Evolutionary conservation across 2,797 vertebrate species (phyloP).

Genomic region (Lacerta viridis): DNA sequence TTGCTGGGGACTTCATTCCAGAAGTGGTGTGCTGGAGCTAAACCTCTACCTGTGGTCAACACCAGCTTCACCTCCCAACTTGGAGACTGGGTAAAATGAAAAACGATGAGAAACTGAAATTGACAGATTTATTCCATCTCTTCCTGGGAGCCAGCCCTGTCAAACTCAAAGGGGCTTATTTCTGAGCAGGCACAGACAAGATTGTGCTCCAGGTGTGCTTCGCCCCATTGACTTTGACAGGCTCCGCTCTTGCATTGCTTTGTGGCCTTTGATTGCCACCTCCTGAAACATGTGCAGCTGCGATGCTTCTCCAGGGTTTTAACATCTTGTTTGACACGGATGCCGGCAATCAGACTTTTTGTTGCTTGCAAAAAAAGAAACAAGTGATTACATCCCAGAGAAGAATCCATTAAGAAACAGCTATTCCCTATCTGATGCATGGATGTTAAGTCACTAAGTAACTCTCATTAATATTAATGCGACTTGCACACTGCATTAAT

Average conservation of each 20-base stretch:
- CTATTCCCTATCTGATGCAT: slow-evolving; percentile 8
- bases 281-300: neutral
- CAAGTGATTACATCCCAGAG: neutral
- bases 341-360: slow-evolving; percentile 27
- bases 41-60: too few relatives aligned
- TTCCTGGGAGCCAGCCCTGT: too few relatives aligned
- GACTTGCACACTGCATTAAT: slow-evolving; percentile 34
- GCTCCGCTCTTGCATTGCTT: neutral
- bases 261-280: neutral
- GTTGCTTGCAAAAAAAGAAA: slow-evolving; percentile 39
- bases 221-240: neutral
- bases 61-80: too few relatives aligned
- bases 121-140: too few relatives aligned
- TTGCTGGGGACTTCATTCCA: too few relatives aligned
- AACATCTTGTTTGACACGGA: slow-evolving; percentile 11
- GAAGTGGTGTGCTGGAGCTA: too few relatives aligned
- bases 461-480: slow-evolving; percentile 43
- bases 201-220: neutral
- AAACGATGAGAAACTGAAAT: too few relatives aligned
- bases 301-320: neutral
- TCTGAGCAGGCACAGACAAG: neutral
- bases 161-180: neutral
- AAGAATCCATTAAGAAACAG: slow-evolving; percentile 30
- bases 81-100: too few relatives aligned
- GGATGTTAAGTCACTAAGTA: slow-evolving; percentile 21